Evolutionary conservation across 2,888 invertebrate species (phyloP).

Genomic region (Eurytoma californica): DNA sequence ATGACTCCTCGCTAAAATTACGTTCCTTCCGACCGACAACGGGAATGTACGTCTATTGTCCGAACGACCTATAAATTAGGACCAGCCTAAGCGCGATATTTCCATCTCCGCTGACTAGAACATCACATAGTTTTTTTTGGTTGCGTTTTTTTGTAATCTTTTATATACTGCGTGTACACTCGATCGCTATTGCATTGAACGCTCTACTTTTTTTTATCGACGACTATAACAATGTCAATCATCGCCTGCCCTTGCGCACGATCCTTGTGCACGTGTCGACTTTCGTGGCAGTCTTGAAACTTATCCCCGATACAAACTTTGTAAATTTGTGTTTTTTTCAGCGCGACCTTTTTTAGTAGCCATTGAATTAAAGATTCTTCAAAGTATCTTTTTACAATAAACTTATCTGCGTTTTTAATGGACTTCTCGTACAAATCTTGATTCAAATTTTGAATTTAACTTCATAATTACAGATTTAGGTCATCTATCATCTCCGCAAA

Average conservation of each 20-base stretch:
- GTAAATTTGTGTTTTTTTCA: background rate
- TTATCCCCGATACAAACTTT: slow-evolving; percentile 42
- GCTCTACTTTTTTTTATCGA: slow-evolving; percentile 50
- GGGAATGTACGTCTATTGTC: slow-evolving; percentile 57
- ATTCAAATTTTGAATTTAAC: too few species aligned
- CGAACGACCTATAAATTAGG: slow-evolving; percentile 63
- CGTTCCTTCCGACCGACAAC: slow-evolving; percentile 38
- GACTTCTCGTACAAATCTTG: too few species aligned
- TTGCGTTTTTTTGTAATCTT: slow-evolving; percentile 7
- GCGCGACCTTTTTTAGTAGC: too few species aligned
- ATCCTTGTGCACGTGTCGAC: slow-evolving; percentile 16
- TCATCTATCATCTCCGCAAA: too few species aligned
- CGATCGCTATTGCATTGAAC: slow-evolving; percentile 55
- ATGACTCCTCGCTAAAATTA: slow-evolving; percentile 17
- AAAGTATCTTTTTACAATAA: too few species aligned
- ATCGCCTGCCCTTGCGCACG: slow-evolving; percentile 14
- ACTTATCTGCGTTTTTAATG: too few species aligned
- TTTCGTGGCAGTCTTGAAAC: slow-evolving; percentile 45
- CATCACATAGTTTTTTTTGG: slow-evolving; percentile 49
- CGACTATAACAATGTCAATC: slow-evolving; percentile 56
- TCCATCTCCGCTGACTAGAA: slow-evolving; percentile 53
- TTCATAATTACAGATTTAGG: too few species aligned
- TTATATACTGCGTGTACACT: slow-evolving; percentile 45
- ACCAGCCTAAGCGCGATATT: slow-evolving; percentile 63
- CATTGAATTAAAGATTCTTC: too few species aligned